phyloP scores from a whole-genome alignment of 2,113 vertebrate genomes.

The Cheilinus undulatus region DNA sequence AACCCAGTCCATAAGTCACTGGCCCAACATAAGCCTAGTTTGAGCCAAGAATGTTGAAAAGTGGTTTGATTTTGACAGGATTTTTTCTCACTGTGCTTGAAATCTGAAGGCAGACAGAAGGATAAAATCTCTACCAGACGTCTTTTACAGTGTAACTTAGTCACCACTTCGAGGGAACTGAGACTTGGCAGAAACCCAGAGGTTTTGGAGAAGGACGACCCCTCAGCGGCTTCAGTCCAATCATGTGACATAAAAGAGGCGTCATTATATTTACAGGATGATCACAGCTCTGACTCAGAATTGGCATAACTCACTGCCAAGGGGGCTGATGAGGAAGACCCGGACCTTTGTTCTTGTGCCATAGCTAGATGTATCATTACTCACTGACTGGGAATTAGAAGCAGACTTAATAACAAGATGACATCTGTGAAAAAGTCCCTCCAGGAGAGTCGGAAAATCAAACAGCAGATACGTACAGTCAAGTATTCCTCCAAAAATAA shows the following conservation, averaged over 20 bases:
- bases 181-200: constrained; percentile 55
- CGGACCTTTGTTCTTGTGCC: constrained; percentile 38
- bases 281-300: constrained; percentile 61
- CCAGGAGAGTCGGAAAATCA: constrained; percentile 21
- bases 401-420: constrained; percentile 47
- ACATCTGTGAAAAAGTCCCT: constrained; percentile 40
- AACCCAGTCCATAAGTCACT: too few species aligned
- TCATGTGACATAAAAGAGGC: constrained; percentile 63
- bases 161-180: constrained; percentile 64
- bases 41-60: too few species aligned
- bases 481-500: constrained; percentile 11
- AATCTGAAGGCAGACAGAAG: constrained; percentile 4
- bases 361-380: constrained; percentile 45
- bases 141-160: constrained; percentile 56
- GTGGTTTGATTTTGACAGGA: too few species aligned
- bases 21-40: too few species aligned
- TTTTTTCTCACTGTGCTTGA: background rate
- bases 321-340: constrained; percentile 28
- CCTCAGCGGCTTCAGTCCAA: constrained; percentile 40
- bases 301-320: constrained; percentile 44
- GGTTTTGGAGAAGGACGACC: constrained; percentile 58
- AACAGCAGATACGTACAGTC: constrained; percentile 16
- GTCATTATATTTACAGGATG: constrained; percentile 60
- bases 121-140: constrained; percentile 7
- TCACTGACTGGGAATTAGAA: constrained; percentile 22